These are phyloP conservation scores for Eonycteris spelaea DNA, from an alignment of 2,113 vertebrate species.

Conservation along the genomic window DNA sequence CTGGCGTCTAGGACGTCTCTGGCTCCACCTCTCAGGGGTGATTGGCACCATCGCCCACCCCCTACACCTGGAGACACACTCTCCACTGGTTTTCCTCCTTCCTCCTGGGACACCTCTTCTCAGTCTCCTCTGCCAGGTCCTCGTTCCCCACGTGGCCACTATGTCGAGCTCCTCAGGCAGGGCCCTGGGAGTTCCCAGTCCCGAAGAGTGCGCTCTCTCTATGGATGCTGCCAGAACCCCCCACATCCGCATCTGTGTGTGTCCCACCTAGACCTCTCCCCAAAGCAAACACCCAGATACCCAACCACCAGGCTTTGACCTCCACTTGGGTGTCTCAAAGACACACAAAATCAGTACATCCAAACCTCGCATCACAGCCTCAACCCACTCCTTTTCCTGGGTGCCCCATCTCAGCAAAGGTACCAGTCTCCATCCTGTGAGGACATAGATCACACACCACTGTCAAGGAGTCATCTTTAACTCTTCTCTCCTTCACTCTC, in stretches of 20 bases:
- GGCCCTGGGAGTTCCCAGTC: neutral
- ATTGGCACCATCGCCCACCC: neutral
- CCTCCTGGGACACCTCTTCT: neutral
- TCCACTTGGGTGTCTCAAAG: neutral
- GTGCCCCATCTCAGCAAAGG: neutral
- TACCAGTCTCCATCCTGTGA: neutral
- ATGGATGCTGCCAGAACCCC: neutral
- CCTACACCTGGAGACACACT: neutral
- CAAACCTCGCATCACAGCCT: neutral
- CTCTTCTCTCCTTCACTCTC: neutral
- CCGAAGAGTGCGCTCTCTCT: fast-evolving
- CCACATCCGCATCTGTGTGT: neutral
- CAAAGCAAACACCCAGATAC: neutral
- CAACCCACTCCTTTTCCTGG: neutral
- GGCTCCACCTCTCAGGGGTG: too few species aligned
- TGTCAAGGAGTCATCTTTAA: neutral
- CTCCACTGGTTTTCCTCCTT: neutral
- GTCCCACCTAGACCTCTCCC: neutral
- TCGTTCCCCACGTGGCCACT: neutral
- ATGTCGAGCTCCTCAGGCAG: neutral
- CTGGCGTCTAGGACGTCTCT: neutral
- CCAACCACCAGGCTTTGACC: neutral
- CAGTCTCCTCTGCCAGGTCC: neutral
- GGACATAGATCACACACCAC: neutral
- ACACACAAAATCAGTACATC: neutral